These are phyloP conservation scores for Diachasma alloeum DNA, from an alignment of 1,140 invertebrate genomes.

Conservation along the genomic window DNA sequence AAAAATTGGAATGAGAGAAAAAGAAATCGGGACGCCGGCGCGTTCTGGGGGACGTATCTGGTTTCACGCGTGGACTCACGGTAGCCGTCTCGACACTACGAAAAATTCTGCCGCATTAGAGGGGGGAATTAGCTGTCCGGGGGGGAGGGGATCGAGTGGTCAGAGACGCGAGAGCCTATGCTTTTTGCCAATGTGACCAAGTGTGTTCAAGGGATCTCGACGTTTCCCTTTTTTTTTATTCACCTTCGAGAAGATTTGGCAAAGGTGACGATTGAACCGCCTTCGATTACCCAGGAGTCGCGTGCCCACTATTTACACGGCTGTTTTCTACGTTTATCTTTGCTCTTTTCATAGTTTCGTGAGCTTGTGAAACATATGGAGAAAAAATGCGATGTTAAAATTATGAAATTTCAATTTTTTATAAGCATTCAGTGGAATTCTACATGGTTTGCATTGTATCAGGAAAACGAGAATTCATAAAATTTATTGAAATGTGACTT, in stretches of 20 bases:
- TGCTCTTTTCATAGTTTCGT: background rate
- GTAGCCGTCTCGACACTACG: conserved; percentile 24
- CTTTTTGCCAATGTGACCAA: conserved; percentile 4
- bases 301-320: background rate
- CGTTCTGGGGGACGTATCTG: conserved; percentile 1
- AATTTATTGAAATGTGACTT: too few species aligned
- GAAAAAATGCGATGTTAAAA: too few species aligned
- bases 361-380: too few species aligned
- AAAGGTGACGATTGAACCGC: background rate
- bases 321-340: background rate
- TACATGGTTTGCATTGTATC: too few species aligned
- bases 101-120: conserved; percentile 12
- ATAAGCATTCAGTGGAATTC: too few species aligned
- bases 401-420: too few species aligned
- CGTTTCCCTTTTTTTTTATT: background rate
- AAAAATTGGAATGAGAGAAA: background rate
- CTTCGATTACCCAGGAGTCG: background rate
- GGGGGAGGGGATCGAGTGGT: background rate
- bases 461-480: too few species aligned
- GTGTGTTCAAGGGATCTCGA: background rate
- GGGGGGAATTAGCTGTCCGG: too few species aligned
- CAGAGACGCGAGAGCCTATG: background rate
- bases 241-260: background rate
- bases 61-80: conserved; percentile 27
- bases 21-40: background rate